Conservation (phyloP, 2,797 vertebrate species). For the Leucoraja ocellata region DNA sequence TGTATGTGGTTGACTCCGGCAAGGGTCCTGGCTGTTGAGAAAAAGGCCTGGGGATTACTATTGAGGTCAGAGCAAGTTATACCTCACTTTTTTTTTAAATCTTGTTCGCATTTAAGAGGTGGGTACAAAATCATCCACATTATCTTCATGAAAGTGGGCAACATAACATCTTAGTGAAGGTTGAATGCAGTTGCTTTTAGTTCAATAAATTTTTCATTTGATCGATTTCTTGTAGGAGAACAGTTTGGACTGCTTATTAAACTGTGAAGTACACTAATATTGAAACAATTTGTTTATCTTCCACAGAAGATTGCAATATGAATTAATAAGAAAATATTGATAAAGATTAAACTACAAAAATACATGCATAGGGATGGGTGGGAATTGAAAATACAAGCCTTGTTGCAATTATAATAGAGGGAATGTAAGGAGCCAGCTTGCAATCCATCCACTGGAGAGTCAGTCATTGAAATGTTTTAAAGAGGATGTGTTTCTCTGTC, state of each 20-base stretch:
- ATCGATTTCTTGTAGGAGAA: background rate
- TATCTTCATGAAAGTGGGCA: background rate
- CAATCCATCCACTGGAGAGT: too few relatives aligned
- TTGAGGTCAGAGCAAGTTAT: background rate
- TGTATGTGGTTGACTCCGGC: background rate
- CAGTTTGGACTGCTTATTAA: background rate
- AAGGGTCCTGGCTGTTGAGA: background rate
- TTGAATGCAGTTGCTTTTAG: background rate
- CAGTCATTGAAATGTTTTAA: too few relatives aligned
- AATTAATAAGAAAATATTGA: background rate
- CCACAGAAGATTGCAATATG: background rate
- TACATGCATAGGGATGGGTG: background rate
- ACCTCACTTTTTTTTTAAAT: background rate
- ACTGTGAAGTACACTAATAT: background rate
- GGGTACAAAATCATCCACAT: background rate
- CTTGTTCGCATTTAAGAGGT: background rate
- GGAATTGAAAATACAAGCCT: background rate
- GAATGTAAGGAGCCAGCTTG: too few relatives aligned
- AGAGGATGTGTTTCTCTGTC: too few relatives aligned
- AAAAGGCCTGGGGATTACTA: background rate
- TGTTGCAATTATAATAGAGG: too few relatives aligned
- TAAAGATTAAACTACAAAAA: background rate
- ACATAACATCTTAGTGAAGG: background rate
- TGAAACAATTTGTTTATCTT: background rate
- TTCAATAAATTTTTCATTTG: background rate